A percentile compares a stretch with the other conserved stretches of the same genome.
Conservation (phyloP, 2,888 invertebrate species). For the Bombylius discolor region DNA sequence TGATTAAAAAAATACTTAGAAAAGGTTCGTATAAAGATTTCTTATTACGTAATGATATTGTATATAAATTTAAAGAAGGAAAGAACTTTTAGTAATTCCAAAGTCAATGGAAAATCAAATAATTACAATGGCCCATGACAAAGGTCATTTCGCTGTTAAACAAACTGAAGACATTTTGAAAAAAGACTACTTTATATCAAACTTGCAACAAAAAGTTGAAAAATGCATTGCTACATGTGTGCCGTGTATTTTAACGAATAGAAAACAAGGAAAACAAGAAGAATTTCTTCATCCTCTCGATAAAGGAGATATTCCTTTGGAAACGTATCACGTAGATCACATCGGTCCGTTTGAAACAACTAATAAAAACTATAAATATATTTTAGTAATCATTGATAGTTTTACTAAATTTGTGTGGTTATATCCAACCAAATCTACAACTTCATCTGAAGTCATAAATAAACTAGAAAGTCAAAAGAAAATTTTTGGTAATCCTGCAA, state of each 20-base stretch:
- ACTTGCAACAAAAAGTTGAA: constrained; percentile 9
- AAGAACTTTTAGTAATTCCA: too few species aligned
- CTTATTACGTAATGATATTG: too few species aligned
- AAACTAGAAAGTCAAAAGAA: too few species aligned
- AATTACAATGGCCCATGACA: neutral
- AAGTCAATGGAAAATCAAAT: too few species aligned
- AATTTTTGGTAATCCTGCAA: too few species aligned
- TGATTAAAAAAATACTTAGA: too few species aligned
- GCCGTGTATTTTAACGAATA: constrained; percentile 9
- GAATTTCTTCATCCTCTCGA: constrained; percentile 22
- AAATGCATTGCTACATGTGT: constrained; percentile 10
- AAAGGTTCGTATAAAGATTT: too few species aligned
- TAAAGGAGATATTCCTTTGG: constrained; percentile 21
- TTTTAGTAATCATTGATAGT: constrained; percentile 1
- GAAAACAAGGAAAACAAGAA: constrained; percentile 24
- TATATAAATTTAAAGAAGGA: too few species aligned
- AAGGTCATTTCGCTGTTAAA: constrained; percentile 8
- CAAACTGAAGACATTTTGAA: constrained; percentile 7
- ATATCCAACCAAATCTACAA: constrained; percentile 7
- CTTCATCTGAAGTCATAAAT: too few species aligned
- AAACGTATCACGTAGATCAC: constrained; percentile 16
- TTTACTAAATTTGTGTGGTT: neutral
- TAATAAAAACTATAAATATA: constrained; percentile 4
- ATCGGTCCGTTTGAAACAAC: too few species aligned
- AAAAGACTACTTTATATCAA: constrained; percentile 10